These are phyloP conservation scores for Petrocephalus microphthalmus DNA, from an alignment of 2,113 vertebrate genomes.

Conservation along the genomic window DNA sequence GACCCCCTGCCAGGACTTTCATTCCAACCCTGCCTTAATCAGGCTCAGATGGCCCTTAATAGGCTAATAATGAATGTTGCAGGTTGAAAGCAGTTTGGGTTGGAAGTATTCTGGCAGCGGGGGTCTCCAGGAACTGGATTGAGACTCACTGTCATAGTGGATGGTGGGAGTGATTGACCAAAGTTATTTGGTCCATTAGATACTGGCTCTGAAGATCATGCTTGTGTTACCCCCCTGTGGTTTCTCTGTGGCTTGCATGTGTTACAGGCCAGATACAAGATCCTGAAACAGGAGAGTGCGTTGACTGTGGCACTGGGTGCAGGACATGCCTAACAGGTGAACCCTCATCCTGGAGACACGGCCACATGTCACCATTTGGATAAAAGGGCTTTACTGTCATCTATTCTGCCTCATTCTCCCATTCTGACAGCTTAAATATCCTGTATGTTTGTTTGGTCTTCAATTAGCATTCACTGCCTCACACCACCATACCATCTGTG, in stretches of 20 bases:
- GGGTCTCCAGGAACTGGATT: not conserved
- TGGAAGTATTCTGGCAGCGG: not conserved
- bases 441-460: not conserved
- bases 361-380: not conserved
- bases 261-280: conserved; percentile 63
- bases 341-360: not conserved
- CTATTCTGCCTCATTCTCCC: not conserved
- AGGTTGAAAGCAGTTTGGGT: not conserved
- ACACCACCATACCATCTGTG: no score
- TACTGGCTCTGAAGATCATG: not conserved
- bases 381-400: not conserved
- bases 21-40: not conserved
- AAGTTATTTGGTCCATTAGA: not conserved
- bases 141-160: not conserved
- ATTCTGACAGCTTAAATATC: not conserved
- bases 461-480: not conserved
- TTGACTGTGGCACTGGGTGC: conserved; percentile 63
- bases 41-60: not conserved
- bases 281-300: conserved; percentile 66
- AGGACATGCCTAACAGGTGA: conserved; percentile 63
- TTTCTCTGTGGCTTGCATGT: conserved; percentile 20
- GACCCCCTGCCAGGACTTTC: not conserved
- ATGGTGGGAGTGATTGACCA: not conserved
- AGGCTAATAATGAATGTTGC: not conserved
- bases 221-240: not conserved